A percentile compares a stretch with the other conserved stretches of the same genome.
phyloP scores from a whole-genome alignment of 2,113 vertebrate genomes.

The Corythaixoides concolor region DNA sequence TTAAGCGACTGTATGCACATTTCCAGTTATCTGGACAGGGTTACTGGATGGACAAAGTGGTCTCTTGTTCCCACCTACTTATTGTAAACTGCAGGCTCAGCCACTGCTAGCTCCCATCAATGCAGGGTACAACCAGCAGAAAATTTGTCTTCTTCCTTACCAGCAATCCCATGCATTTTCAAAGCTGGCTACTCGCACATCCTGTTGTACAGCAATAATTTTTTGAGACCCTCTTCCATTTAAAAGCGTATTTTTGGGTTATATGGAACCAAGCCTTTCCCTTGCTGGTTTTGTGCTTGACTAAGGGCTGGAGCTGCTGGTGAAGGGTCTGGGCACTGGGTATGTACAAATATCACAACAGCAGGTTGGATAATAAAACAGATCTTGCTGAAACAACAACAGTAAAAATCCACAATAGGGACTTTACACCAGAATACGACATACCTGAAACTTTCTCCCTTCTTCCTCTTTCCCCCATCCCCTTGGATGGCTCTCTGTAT shows the following conservation, averaged over 20 bases:
- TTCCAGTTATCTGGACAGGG: not conserved
- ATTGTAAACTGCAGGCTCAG: not conserved
- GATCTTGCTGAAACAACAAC: not conserved
- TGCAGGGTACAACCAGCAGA: fast-evolving
- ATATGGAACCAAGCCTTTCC: fast-evolving
- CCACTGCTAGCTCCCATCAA: not conserved
- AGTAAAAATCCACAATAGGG: not conserved
- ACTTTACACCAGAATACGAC: not conserved
- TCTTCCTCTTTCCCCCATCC: not conserved
- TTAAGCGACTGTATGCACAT: not conserved
- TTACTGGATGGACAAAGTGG: not conserved
- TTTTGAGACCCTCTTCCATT: not conserved
- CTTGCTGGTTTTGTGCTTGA: not conserved
- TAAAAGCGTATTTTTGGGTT: not conserved
- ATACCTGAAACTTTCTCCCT: not conserved
- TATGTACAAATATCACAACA: not conserved
- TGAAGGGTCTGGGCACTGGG: not conserved
- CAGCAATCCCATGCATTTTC: not conserved
- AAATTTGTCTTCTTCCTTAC: not conserved
- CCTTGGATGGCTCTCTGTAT: not conserved
- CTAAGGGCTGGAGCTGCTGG: not conserved
- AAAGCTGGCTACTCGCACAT: fast-evolving
- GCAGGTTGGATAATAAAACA: not conserved
- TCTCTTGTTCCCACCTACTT: not conserved
- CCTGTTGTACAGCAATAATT: not conserved